Conservation (phyloP, 1,140 invertebrate species). For the Drosophila sp. region DNA sequence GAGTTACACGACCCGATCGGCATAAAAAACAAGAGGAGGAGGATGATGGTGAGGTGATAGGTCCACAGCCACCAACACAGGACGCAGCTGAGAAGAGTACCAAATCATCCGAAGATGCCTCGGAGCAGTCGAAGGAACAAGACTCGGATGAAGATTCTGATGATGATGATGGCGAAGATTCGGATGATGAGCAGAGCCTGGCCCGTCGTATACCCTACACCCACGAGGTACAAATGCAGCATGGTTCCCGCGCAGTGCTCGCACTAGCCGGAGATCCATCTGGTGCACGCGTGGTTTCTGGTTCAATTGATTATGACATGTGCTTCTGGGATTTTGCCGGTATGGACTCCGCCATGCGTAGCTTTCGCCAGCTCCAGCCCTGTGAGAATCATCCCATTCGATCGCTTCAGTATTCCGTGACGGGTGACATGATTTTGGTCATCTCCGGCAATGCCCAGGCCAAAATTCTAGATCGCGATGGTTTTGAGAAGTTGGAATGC, state of each 20-base stretch:
- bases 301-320: constrained; percentile 97
- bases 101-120: constrained; percentile 19
- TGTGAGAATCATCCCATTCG: constrained; percentile 98
- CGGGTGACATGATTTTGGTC: constrained; percentile 97
- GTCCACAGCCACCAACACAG: constrained; percentile 56
- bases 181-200: constrained; percentile 84
- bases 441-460: constrained; percentile 96
- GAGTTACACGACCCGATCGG: constrained; percentile 45
- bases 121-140: neutral
- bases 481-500: constrained; percentile 97
- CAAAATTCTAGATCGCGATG: constrained; percentile 97
- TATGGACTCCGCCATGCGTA: constrained; percentile 95
- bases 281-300: constrained; percentile 95
- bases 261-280: constrained; percentile 95
- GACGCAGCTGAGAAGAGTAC: constrained; percentile 1
- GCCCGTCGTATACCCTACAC: constrained; percentile 89
- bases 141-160: constrained; percentile 45
- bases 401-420: constrained; percentile 94
- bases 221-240: constrained; percentile 92
- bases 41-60: constrained; percentile 61
- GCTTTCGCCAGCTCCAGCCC: constrained; percentile 95
- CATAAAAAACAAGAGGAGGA: constrained; percentile 25
- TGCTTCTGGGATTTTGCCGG: constrained; percentile 99
- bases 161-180: constrained; percentile 67
- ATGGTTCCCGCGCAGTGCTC: constrained; percentile 93